Conservation (phyloP, 2,797 vertebrate species). For the Psittacula echo region DNA sequence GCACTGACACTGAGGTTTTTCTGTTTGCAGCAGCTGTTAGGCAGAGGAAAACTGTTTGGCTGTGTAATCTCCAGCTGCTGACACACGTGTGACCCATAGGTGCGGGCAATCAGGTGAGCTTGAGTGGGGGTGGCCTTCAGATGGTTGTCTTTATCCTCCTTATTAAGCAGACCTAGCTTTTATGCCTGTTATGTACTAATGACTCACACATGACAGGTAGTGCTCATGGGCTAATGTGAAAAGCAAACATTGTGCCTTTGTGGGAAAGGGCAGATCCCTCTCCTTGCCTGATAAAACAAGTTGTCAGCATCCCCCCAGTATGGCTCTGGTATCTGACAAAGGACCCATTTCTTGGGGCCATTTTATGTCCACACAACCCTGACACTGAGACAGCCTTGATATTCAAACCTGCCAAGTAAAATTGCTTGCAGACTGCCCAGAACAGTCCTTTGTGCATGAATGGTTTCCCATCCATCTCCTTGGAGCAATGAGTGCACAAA, state of each 20-base stretch:
- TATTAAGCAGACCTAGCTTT: background rate
- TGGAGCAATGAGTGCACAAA: background rate
- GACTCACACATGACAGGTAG: background rate
- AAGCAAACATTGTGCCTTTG: slow-evolving; percentile 27
- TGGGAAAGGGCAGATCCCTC: background rate
- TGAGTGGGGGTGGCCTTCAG: background rate
- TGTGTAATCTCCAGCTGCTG: background rate
- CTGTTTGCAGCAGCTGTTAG: background rate
- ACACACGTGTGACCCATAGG: background rate
- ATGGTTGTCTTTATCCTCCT: background rate
- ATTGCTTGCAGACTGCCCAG: background rate
- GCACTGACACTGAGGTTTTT: background rate
- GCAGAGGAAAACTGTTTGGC: background rate
- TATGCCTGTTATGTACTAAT: background rate
- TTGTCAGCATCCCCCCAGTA: accelerated
- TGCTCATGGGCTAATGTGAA: background rate
- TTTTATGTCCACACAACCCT: background rate
- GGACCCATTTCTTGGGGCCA: background rate
- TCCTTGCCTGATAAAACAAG: background rate
- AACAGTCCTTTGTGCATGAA: background rate
- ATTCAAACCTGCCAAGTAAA: accelerated
- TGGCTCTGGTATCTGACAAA: background rate
- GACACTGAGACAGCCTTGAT: background rate
- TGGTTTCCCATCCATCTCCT: background rate
- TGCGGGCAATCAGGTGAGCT: background rate